Conservation (phyloP, 2,797 vertebrate species). For the Eulemur rubriventer region DNA sequence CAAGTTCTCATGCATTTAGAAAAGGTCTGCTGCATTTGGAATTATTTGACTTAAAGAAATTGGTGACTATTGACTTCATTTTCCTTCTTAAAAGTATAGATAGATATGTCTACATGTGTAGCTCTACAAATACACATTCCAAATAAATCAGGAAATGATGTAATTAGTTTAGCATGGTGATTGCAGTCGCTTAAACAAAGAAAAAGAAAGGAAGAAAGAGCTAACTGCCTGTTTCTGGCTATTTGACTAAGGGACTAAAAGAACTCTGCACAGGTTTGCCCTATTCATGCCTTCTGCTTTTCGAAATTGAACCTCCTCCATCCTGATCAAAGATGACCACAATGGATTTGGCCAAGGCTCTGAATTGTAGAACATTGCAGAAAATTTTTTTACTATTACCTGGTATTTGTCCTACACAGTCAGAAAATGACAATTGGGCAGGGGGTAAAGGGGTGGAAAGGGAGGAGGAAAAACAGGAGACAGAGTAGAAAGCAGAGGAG, state of each 20-base stretch:
- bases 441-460: rapidly evolving
- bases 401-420: not conserved
- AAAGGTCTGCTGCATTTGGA: conserved; percentile 53
- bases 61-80: conserved; percentile 39
- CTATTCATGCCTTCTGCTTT: not conserved
- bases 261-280: not conserved
- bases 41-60: conserved; percentile 43
- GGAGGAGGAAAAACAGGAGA: too few species aligned
- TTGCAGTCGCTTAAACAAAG: conserved; percentile 46
- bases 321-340: not conserved
- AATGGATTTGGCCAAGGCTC: not conserved
- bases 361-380: not conserved
- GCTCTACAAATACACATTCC: conserved; percentile 56
- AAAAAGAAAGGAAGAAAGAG: not conserved
- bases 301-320: not conserved
- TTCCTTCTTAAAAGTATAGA: conserved; percentile 52
- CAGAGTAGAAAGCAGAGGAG: too few species aligned
- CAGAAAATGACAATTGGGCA: not conserved
- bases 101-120: not conserved
- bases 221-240: not conserved
- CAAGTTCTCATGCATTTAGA: not conserved
- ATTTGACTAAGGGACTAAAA: not conserved
- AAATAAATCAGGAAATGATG: conserved; percentile 68
- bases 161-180: conserved; percentile 69
- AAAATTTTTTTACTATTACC: not conserved